Conservation (phyloP, 2,888 invertebrate species). For the Aleiodes leptofemur region DNA sequence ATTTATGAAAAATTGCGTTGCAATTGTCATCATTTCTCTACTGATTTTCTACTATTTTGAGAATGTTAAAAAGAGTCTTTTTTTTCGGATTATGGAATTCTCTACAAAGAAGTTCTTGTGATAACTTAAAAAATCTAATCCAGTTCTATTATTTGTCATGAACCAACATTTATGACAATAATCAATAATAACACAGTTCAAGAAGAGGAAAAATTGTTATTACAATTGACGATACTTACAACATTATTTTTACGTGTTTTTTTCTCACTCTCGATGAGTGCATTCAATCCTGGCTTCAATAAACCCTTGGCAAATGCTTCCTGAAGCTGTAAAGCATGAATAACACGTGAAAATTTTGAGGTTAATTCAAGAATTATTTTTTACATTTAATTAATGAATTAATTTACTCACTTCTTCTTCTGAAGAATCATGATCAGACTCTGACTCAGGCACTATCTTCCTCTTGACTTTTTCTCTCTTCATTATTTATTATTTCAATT, state of each 20-base stretch:
- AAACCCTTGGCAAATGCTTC: conserved; percentile 91
- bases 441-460: conserved; percentile 60
- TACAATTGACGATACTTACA: conserved; percentile 76
- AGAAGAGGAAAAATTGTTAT: neutral
- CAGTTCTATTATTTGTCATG: conserved; percentile 39
- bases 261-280: conserved; percentile 79
- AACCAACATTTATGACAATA: neutral
- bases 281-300: conserved; percentile 90
- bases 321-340: conserved; percentile 82
- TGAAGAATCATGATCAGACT: conserved; percentile 77
- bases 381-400: neutral
- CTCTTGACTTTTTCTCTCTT: conserved; percentile 7
- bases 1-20: no score
- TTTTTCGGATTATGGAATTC: no score
- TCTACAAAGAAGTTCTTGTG: no score
- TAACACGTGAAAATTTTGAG: conserved; percentile 61
- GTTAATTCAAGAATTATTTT: neutral
- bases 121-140: conserved; percentile 40
- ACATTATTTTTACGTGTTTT: conserved; percentile 84
- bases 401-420: conserved; percentile 78
- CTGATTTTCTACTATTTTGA: no score
- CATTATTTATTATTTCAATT: neutral
- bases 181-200: neutral
- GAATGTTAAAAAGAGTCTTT: no score
- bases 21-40: no score